These are phyloP conservation scores for Drosophila yooni DNA, from an alignment of 2,888 invertebrate genomes.

Conservation along the genomic window DNA sequence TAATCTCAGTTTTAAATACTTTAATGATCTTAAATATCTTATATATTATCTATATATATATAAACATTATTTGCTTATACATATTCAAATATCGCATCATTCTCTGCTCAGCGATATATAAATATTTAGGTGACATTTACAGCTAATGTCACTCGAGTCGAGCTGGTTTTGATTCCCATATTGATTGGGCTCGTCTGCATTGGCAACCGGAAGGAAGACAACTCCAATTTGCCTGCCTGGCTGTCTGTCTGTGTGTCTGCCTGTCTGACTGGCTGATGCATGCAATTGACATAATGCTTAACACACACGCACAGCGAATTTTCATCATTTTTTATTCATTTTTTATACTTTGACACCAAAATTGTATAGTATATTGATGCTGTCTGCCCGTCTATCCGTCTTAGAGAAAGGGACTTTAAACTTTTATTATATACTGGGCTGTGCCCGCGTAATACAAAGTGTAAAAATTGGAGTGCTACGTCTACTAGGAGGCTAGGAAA, in stretches of 20 bases:
- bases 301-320: slow-evolving; percentile 27
- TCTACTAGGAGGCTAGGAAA: too few relatives aligned
- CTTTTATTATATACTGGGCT: too few relatives aligned
- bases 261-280: slow-evolving; percentile 14
- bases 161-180: slow-evolving; percentile 38
- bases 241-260: background rate
- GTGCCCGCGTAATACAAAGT: too few relatives aligned
- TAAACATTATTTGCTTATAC: background rate
- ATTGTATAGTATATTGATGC: too few relatives aligned
- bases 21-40: background rate
- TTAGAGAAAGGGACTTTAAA: too few relatives aligned
- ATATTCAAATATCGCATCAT: background rate
- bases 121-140: background rate
- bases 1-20: background rate
- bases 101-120: background rate
- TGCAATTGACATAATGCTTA: slow-evolving; percentile 52
- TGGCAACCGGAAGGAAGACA: slow-evolving; percentile 57
- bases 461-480: too few relatives aligned
- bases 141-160: background rate
- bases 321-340: slow-evolving; percentile 11
- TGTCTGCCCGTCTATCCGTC: too few relatives aligned
- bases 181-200: slow-evolving; percentile 33
- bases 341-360: background rate
- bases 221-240: slow-evolving; percentile 42
- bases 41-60: too few relatives aligned